Percentiles rank a stretch among this genome's conserved stretches.
Conservation (phyloP, 1,140 invertebrate genomes). For the Drosophila nikananu region DNA sequence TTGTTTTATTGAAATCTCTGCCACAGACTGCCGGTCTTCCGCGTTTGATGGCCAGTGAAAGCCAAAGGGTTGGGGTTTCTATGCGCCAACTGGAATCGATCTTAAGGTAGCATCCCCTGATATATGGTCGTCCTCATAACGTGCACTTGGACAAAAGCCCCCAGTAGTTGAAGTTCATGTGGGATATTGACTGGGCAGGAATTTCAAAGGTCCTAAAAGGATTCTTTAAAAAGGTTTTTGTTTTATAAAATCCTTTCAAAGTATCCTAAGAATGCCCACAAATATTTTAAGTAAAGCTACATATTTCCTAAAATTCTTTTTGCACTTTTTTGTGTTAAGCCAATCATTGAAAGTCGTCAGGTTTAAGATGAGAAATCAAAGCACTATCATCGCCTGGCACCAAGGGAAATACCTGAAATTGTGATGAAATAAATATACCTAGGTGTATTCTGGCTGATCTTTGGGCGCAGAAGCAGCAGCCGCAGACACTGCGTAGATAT, state of each 20-base stretch:
- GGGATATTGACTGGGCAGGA: not conserved
- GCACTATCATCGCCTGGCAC: slow-evolving; percentile 22
- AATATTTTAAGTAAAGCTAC: slow-evolving; percentile 2
- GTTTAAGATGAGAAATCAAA: slow-evolving; percentile 22
- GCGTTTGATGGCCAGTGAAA: slow-evolving; percentile 64
- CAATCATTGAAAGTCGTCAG: slow-evolving; percentile 12
- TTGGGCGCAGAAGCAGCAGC: not conserved
- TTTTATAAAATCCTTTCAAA: not conserved
- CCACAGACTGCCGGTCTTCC: slow-evolving; percentile 74
- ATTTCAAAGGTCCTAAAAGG: not conserved
- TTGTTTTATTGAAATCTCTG: slow-evolving; percentile 73
- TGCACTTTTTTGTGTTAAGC: not conserved
- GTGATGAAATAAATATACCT: slow-evolving; percentile 64
- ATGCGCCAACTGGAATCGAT: slow-evolving; percentile 30
- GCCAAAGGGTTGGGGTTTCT: slow-evolving; percentile 6
- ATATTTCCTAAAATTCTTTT: slow-evolving; percentile 2
- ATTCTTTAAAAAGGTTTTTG: not conserved
- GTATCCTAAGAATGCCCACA: not conserved
- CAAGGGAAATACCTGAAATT: slow-evolving; percentile 60
- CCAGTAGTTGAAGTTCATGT: not conserved
- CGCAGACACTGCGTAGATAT: slow-evolving; percentile 42
- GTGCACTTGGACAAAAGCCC: not conserved
- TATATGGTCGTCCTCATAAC: not conserved
- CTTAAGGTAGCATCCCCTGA: not conserved
- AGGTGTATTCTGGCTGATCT: slow-evolving; percentile 39